A percentile compares a stretch with the other conserved stretches of the same genome.
Conservation (phyloP, 2,888 invertebrate species). For the Gasteruption jaculator region DNA sequence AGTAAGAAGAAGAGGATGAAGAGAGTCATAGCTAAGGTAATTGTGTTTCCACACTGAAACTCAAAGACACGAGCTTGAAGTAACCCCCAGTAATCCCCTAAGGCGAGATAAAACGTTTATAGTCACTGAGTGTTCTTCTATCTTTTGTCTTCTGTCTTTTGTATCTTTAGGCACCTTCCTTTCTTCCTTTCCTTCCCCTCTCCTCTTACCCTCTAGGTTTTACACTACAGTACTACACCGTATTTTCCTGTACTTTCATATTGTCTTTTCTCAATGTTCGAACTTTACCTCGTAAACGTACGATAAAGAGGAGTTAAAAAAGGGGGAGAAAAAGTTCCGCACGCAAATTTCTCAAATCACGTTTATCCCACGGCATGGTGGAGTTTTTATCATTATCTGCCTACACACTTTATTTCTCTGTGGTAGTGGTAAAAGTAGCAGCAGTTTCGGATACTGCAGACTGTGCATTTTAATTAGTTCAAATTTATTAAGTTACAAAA, state of each 20-base stretch:
- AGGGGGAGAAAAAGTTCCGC: no score
- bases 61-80: not conserved
- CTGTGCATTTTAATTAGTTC: no score
- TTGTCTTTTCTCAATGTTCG: not conserved
- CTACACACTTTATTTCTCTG: no score
- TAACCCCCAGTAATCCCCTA: not conserved
- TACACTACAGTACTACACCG: not conserved
- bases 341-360: no score
- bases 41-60: conserved; percentile 5
- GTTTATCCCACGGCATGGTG: no score
- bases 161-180: not conserved
- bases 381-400: no score
- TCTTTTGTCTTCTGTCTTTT: not conserved
- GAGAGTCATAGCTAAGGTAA: no score
- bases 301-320: no score
- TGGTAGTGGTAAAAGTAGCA: no score
- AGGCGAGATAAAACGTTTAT: conserved; percentile 6
- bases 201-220: not conserved
- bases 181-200: not conserved
- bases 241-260: conserved; percentile 1
- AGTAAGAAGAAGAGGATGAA: no score
- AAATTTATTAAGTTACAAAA: no score
- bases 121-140: conserved; percentile 2
- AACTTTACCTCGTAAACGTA: conserved; percentile 5
- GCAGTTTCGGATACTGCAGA: no score